Base-by-base conservation (phyloP, 2,888 invertebrate genomes). In the Lissonota sp. region DNA sequence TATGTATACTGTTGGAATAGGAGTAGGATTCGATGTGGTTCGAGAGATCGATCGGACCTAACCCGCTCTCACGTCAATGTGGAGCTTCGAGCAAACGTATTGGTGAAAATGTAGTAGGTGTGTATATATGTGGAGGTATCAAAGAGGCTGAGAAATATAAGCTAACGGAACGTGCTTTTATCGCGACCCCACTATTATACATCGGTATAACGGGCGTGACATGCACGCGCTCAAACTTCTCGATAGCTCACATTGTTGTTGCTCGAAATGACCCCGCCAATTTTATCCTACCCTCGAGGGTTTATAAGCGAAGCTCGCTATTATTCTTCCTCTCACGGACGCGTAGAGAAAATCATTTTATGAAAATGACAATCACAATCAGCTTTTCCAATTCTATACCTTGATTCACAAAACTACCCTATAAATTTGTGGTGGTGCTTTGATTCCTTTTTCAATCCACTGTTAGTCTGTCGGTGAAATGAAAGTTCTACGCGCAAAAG, bases 11-110 rank as follows among this genome's bases (percentile, higher is more conserved):
- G 77, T 78, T 77, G 77, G 78, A 84, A 87, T 86, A 83, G 81
- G 83, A 26, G 26, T 2, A 82, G 70, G 51, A 49, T 73, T 67
- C 37, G n/a, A 8, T 42, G 69, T 39, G 39, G 69, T 63, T 83
- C 84, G 84, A 82, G 82, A 81, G 87, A 89, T 89, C 87, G 89
- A 89, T 89, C 90, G 88, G 63, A 79, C 83, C 67, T 84, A 83
- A 84, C 86, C 83, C 73, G 69, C 79, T 53, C 16, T n/a, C 64
- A 64, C 60, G 62, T 73, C 76, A 70, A 71, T 55, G 78, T 66
- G 49, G 39, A 37, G 16, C 62, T 46, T 16, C 60, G 8, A 37
- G 8, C 37, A 12, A 49, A 6, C 67, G 40, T 53, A 10, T 51
- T 49, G 14, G 49, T 8, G 16, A 10, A 26, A 7, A n/a, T n/a